Conservation (phyloP, 2,797 vertebrate species). For the Chiloscyllium punctatum region DNA sequence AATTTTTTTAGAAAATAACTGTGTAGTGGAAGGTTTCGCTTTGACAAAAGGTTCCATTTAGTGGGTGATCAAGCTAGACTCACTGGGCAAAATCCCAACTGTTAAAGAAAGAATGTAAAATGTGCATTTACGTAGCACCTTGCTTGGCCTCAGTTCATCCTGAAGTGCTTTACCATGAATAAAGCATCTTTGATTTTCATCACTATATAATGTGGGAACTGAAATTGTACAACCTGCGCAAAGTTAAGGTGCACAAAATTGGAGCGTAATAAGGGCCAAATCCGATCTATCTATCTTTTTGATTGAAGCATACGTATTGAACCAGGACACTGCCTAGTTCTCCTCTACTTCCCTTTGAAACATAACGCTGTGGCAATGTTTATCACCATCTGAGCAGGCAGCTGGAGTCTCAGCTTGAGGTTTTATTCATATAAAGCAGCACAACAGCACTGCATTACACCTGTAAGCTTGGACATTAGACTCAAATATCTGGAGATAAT, state of each 20-base stretch:
- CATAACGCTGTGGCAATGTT: neutral
- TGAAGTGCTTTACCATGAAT: neutral
- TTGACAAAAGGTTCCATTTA: neutral
- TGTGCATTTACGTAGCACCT: neutral
- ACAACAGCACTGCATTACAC: neutral
- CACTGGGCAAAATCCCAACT: neutral
- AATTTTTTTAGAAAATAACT: neutral
- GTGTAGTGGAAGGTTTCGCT: neutral
- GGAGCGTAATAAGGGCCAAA: neutral
- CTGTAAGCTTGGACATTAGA: neutral
- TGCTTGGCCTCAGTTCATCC: neutral
- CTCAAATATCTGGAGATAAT: neutral
- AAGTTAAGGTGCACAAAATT: neutral
- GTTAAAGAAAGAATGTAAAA: too few relatives aligned
- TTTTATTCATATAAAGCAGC: neutral
- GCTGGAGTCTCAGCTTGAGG: neutral
- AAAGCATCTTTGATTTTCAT: neutral
- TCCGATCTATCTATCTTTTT: neutral
- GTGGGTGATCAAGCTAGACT: neutral
- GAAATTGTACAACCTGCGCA: neutral
- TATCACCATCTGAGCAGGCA: neutral
- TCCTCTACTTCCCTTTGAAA: neutral
- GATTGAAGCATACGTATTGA: neutral
- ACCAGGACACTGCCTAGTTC: neutral
- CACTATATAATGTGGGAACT: neutral